These are phyloP conservation scores for Odontophorus gujanensis DNA, from an alignment of 2,113 vertebrate genomes.

Conservation along the genomic window DNA sequence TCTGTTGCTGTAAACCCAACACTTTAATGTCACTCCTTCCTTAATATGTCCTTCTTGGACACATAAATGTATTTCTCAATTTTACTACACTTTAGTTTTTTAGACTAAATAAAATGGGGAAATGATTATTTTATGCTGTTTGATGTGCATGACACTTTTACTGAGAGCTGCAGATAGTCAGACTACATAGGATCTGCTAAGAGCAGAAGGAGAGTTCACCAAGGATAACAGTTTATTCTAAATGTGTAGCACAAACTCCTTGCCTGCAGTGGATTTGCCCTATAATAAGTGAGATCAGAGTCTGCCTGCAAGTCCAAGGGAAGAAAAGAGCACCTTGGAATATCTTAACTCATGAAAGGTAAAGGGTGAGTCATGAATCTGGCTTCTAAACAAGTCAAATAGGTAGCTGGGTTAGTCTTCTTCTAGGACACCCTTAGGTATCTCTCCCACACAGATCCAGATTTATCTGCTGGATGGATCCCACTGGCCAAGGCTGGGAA, in stretches of 20 bases:
- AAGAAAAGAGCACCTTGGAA: neutral
- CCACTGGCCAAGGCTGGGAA: neutral
- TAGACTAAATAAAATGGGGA: conserved; percentile 28
- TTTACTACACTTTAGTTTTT: neutral
- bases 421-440: neutral
- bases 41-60: neutral
- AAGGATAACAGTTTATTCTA: neutral
- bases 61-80: neutral
- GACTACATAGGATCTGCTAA: neutral
- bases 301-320: neutral
- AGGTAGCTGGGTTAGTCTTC: neutral
- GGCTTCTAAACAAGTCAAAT: neutral
- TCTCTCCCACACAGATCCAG: neutral
- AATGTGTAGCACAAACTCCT: neutral
- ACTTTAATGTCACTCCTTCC: neutral
- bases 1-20: neutral
- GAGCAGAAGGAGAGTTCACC: neutral
- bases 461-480: neutral
- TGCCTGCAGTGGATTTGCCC: neutral
- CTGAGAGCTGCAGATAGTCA: neutral
- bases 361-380: neutral
- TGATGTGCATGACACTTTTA: conserved; percentile 17
- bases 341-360: conserved; percentile 19
- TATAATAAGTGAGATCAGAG: conserved; percentile 21
- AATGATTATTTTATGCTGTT: neutral